Conservation (phyloP, 1,140 invertebrate species). For the Drosophila tsacasi region DNA sequence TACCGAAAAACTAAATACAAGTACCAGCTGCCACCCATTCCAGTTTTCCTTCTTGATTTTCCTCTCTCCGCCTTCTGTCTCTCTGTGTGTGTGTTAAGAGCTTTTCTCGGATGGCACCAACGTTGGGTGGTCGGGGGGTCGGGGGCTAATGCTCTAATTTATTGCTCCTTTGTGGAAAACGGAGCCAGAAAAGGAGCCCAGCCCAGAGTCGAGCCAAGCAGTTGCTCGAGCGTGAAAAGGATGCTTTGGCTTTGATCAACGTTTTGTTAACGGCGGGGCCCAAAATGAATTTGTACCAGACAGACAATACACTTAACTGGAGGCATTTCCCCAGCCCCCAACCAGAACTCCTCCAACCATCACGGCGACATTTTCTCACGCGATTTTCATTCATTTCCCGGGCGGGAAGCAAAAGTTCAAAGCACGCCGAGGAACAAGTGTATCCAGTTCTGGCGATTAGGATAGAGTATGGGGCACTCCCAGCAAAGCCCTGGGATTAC, state of each 20-base stretch:
- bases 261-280: conserved; percentile 73
- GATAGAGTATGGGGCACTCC: conserved; percentile 2
- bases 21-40: conserved; percentile 42
- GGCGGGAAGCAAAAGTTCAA: conserved; percentile 37
- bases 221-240: conserved; percentile 72
- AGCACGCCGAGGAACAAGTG: conserved; percentile 21
- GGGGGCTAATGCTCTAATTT: conserved; percentile 75
- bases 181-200: conserved; percentile 21
- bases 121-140: neutral
- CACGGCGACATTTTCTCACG: conserved; percentile 43
- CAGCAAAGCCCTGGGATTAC: conserved; percentile 5
- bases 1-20: conserved; percentile 77
- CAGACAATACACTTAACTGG: conserved; percentile 47
- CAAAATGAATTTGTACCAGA: conserved; percentile 70
- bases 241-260: conserved; percentile 79
- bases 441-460: conserved; percentile 16
- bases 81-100: conserved; percentile 57
- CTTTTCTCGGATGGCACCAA: conserved; percentile 47
- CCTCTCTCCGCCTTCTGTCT: neutral
- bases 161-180: conserved; percentile 67
- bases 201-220: conserved; percentile 20
- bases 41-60: neutral
- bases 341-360: neutral
- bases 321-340: conserved; percentile 6
- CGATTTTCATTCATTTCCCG: conserved; percentile 37